These are phyloP conservation scores for Parnassius orleans DNA, from an alignment of 2,888 invertebrate species.

Conservation along the genomic window DNA sequence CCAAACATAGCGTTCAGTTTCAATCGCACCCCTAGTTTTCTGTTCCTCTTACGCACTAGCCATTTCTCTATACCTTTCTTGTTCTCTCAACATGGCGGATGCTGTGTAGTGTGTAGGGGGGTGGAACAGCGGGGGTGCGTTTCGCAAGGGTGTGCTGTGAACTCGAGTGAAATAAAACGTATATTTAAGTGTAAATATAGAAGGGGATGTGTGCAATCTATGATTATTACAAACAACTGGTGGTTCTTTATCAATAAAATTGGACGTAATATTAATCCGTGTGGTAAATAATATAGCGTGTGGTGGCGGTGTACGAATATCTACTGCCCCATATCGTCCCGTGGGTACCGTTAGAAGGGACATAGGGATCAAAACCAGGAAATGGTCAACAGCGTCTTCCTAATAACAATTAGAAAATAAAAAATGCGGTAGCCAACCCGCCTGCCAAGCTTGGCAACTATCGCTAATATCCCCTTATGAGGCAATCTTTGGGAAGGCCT, in stretches of 20 bases:
- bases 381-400: too few species aligned
- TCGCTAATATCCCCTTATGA: too few species aligned
- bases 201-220: constrained; percentile 46
- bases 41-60: constrained; percentile 35
- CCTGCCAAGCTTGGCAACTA: too few species aligned
- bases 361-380: too few species aligned
- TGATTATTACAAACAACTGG: constrained; percentile 29
- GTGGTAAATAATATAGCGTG: too few species aligned
- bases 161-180: constrained; percentile 58
- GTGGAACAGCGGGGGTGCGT: constrained; percentile 44
- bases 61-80: constrained; percentile 37
- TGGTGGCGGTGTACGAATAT: too few species aligned
- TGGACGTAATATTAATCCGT: constrained; percentile 1
- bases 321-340: too few species aligned
- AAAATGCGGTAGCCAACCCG: too few species aligned
- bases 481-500: too few species aligned
- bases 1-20: constrained; percentile 54
- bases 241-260: constrained; percentile 7
- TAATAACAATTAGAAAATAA: too few species aligned
- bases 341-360: too few species aligned
- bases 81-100: constrained; percentile 67
- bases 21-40: constrained; percentile 45
- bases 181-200: constrained; percentile 51
- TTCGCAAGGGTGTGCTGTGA: constrained; percentile 57
- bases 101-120: constrained; percentile 54